phyloP scores from a whole-genome alignment of 92 coral and sea anemone genomes.

The Umimayanthus kanabou region DNA sequence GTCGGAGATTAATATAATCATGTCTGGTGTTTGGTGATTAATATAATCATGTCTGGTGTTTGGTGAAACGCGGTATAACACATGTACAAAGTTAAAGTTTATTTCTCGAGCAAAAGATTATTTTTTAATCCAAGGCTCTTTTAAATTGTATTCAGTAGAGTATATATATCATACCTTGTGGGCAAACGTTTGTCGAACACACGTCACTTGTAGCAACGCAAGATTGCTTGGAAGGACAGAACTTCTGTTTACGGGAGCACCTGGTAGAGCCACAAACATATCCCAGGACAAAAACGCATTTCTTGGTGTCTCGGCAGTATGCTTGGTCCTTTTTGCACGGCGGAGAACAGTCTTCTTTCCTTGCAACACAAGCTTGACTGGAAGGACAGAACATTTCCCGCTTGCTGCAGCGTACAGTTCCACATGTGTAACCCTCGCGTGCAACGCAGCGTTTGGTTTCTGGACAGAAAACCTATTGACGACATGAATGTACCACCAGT shows the following conservation, averaged over 20 bases:
- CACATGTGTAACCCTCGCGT: background rate
- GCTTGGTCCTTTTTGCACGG: background rate
- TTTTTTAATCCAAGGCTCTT: background rate
- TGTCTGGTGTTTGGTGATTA: too few species aligned
- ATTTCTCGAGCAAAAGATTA: too few species aligned
- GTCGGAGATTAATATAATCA: too few species aligned
- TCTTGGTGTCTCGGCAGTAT: background rate
- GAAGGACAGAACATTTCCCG: background rate
- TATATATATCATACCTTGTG: constrained; percentile 2
- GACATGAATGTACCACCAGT: background rate
- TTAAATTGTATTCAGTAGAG: background rate
- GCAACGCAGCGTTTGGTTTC: background rate
- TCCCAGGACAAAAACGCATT: background rate
- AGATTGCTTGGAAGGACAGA: background rate
- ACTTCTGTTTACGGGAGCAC: background rate
- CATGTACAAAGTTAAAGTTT: too few species aligned
- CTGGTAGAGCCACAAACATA: background rate
- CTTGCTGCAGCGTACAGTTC: background rate
- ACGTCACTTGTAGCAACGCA: background rate
- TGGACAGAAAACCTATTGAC: background rate
- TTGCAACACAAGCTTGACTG: background rate
- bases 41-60: too few species aligned
- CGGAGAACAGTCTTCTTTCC: background rate
- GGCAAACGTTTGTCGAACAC: background rate
- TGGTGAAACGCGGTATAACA: too few species aligned